Conservation (phyloP, 2,888 invertebrate genomes). For the Yponomeuta evonymella region DNA sequence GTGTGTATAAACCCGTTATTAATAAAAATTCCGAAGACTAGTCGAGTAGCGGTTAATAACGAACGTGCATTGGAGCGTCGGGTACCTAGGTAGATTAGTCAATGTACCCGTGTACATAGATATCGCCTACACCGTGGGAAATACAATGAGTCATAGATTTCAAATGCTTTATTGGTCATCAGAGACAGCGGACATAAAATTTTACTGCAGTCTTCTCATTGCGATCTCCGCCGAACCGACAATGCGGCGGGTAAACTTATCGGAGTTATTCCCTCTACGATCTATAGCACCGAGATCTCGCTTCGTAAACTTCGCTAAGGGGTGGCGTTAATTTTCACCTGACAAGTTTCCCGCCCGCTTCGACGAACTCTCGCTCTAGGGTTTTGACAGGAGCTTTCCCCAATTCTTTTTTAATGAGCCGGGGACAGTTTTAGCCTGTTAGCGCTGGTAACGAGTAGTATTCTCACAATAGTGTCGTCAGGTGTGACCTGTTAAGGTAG, state of each 20-base stretch:
- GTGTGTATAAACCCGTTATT: slow-evolving; percentile 1
- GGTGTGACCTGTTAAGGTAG: slow-evolving; percentile 64
- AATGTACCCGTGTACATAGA: slow-evolving; percentile 11
- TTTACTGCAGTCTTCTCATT: slow-evolving; percentile 3
- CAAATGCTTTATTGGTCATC: slow-evolving; percentile 11
- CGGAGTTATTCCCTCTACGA: not conserved
- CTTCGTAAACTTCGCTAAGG: not conserved
- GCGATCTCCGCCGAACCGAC: slow-evolving; percentile 17
- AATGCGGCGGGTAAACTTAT: not conserved
- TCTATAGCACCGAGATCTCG: not conserved
- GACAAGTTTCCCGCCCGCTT: not conserved
- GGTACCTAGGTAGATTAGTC: slow-evolving; percentile 14
- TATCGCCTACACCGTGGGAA: slow-evolving; percentile 21
- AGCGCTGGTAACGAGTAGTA: slow-evolving; percentile 9
- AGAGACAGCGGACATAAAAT: not conserved
- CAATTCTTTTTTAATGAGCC: not conserved
- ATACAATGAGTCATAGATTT: slow-evolving; percentile 51
- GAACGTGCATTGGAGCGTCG: slow-evolving; percentile 8
- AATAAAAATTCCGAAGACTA: slow-evolving; percentile 1
- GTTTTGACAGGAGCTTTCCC: not conserved
- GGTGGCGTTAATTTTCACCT: not conserved
- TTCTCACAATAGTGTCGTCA: slow-evolving; percentile 39
- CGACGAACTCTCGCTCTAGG: not conserved
- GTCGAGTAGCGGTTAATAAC: slow-evolving; percentile 11
- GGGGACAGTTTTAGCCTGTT: not conserved